Evolutionary conservation across 2,113 vertebrate species (phyloP), one percentile per base, ranked within the genome.

Genomic region (Camelus dromedarius): DNA sequence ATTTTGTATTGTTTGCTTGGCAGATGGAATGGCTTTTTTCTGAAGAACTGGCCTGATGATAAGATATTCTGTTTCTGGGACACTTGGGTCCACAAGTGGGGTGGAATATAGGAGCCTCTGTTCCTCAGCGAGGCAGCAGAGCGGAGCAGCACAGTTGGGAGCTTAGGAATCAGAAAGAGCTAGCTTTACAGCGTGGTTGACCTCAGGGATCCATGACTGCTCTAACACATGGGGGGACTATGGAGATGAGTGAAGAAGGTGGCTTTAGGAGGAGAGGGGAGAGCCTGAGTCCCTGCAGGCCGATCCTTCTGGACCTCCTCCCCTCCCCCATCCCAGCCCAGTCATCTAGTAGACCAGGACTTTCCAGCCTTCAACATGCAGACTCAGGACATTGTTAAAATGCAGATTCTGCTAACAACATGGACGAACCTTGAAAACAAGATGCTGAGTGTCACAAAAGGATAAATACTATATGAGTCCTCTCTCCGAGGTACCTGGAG

Each of bases 11-110:
- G 52, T 82, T 79, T 92, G 14, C 54, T 93, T 96, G 75, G 81
- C 73, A 89, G 73, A 67, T 72, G 56, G 28, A 82, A 90, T 72
- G 77, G 6, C 3, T 81, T 83, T 97, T 97, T 96, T 28, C 48
- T 77, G 48, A 94, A 72, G 30, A 93, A 96, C 32, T 88, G 72
- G 42, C 26, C 69, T 87, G 20, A 20, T 72, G 30, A 70, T 92
- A 66, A 90, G 86, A 60, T 76, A 7, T 69, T 70, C 38, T 80
- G 15, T 62, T 2, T 72, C 54, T 94, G 66, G 26, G 52, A 77
- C 75, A 70, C 16, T 93, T 84, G 76, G 32, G 19, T 48, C 26
- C 26, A 58, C 20, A 86, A 35, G 72, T 58, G 26, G 28, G 32
- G 81, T 52, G 10, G 58, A 54, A 13, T 76, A 35, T 70, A 56